A percentile compares a stretch with the other conserved stretches of the same genome.
Evolutionary conservation across 64 coral and sea anemone species (phyloP).

Genomic region (Acropora tenuis): DNA sequence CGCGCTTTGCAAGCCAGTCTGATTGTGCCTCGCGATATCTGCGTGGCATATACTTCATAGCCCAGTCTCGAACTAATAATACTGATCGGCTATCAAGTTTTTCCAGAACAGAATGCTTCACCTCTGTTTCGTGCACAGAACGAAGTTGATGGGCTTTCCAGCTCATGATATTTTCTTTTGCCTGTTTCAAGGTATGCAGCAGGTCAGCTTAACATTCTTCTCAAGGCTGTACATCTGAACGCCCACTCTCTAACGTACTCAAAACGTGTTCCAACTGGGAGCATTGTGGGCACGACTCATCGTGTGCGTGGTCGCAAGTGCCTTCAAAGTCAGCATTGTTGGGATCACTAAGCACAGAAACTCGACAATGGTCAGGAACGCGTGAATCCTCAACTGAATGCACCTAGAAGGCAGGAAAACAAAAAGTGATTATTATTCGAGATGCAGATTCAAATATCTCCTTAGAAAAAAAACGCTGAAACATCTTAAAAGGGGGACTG

Average conservation of each 20-base stretch:
- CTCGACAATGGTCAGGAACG: neutral
- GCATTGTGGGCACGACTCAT: neutral
- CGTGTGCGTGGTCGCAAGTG: neutral
- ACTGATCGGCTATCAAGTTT: constrained; percentile 59
- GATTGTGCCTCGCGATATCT: constrained; percentile 70
- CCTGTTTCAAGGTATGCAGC: neutral
- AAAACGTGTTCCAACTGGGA: neutral
- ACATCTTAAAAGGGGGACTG: neutral
- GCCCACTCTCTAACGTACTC: constrained; percentile 20
- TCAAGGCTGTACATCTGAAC: neutral
- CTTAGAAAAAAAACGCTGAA: neutral
- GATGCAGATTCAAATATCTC: neutral
- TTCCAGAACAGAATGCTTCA: constrained; percentile 45
- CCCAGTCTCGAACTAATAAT: constrained; percentile 71
- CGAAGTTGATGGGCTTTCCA: constrained; percentile 74
- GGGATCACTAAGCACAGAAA: neutral
- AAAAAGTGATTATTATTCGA: neutral
- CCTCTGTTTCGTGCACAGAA: constrained; percentile 64
- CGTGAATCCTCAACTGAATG: neutral
- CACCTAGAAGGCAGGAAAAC: neutral
- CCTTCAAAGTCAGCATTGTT: neutral
- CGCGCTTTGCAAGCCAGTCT: constrained; percentile 73
- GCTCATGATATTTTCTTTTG: constrained; percentile 28
- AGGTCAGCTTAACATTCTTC: neutral
- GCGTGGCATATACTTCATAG: constrained; percentile 70